Evolutionary conservation across 2,113 vertebrate genomes (phyloP).

Genomic region (Otocyon megalotis): DNA sequence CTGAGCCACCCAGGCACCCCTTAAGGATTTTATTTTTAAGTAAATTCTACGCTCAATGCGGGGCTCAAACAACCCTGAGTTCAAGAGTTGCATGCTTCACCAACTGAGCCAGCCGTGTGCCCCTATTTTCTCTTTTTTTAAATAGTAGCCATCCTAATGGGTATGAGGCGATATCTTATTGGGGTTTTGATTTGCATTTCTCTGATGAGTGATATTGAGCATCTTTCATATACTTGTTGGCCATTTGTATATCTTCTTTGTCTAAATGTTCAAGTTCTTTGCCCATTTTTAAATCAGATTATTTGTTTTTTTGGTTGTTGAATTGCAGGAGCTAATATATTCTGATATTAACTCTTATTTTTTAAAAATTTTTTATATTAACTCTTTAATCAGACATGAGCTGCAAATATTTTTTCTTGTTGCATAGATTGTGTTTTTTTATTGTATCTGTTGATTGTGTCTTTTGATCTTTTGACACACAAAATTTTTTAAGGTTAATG

Average conservation of each 20-base stretch:
- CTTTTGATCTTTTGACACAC: constrained; percentile 12
- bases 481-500: not conserved
- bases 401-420: not conserved
- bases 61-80: not conserved
- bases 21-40: not conserved
- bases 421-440: not conserved
- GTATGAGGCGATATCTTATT: not conserved
- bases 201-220: not conserved
- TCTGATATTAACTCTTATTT: not conserved
- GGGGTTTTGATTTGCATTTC: constrained; percentile 7
- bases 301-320: not conserved
- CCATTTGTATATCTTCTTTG: not conserved
- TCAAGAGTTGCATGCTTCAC: not conserved
- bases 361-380: not conserved
- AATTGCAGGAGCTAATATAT: not conserved
- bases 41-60: not conserved
- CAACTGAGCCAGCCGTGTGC: not conserved
- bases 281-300: not conserved
- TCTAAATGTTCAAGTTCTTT: not conserved
- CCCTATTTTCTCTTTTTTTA: not conserved
- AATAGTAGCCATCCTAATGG: not conserved
- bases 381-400: not conserved
- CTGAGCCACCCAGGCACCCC: too few species aligned
- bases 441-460: not conserved
- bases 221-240: not conserved